Base-by-base conservation (phyloP, 2,113 vertebrate species). In the Perca fluviatilis region DNA sequence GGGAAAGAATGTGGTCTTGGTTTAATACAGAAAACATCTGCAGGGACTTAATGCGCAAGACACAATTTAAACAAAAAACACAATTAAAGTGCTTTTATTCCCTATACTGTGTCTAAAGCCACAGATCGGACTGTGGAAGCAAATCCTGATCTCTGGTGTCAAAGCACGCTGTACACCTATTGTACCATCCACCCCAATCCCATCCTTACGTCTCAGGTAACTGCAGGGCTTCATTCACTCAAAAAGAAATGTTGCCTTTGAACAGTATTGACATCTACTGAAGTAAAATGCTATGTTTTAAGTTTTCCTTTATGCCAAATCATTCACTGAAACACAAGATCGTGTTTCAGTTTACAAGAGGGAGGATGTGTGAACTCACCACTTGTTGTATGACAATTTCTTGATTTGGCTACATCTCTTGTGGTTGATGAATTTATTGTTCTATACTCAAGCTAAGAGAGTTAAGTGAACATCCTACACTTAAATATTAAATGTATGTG, bases 381-480 rank as follows among this genome's bases (percentile, higher is more conserved):
- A 25, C 58, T n/a, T 50, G 27, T 36, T 40, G 21, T 60, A 33
- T 50, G 8, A 46, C 58, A 76, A n/a, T 25, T 54, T 56, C 56
- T 60, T 70, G 53, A 76, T 73, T 43, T 75, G 21, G 19, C 67
- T 23, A 21, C 30, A 60, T 14, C 21, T 4, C 68, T 30, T 51
- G 50, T 36, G 16, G 53, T 23, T 66, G 53, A 77, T 74, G 57
- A 36, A 15, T 49, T 71, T 27, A 82, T 50, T 78, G 63, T 63
- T 76, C 12, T 27, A 36, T 36, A 25, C 50, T 77, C 16, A 0
- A 13, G 46, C 11, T 58, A 30, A 63, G 21, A 25, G 56, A 49
- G 56, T 68, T 33, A 19, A 71, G n/a, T 8, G 15, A 64, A 46
- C 40, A 75, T 85, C 53, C 53, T 30, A 19, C 27, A 46, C 0